Evolutionary conservation across 2,113 vertebrate species (phyloP).

Genomic region (Bagarius yarrelli): DNA sequence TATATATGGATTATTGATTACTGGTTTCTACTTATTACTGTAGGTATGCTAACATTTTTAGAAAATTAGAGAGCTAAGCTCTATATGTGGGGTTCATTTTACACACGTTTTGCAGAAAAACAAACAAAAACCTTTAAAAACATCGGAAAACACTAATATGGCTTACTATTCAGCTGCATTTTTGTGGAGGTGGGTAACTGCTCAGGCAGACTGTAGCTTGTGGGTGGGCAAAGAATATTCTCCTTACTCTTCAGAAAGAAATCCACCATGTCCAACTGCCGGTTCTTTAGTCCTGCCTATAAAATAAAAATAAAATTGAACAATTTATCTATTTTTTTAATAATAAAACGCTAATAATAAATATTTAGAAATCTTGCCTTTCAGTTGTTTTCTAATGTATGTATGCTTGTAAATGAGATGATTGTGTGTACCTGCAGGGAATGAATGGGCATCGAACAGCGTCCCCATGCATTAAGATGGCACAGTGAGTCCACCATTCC

Average conservation of each 20-base stretch:
- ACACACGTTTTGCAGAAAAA: not conserved
- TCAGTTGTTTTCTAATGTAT: not conserved
- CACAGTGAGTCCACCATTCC: conserved; percentile 86
- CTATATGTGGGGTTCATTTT: not conserved
- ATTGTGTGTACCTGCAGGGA: conserved; percentile 79
- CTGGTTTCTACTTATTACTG: not conserved
- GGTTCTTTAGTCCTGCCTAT: conserved; percentile 92
- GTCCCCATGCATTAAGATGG: conserved; percentile 88
- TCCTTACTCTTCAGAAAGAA: conserved; percentile 96
- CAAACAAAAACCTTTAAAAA: too few relatives aligned
- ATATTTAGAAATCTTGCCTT: not conserved
- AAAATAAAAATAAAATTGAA: too few relatives aligned
- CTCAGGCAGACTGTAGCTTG: conserved; percentile 57
- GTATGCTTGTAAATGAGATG: not conserved
- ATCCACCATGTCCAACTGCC: conserved; percentile 91
- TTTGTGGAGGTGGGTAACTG: conserved; percentile 52
- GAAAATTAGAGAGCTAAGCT: not conserved
- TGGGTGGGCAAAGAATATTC: conserved; percentile 72
- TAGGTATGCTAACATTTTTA: not conserved
- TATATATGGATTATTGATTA: too few relatives aligned
- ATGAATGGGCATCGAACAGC: conserved; percentile 93
- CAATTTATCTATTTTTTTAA: too few relatives aligned
- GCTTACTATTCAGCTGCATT: conserved; percentile 76
- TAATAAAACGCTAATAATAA: too few relatives aligned
- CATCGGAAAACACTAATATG: not conserved